These are phyloP conservation scores for Sciaenops ocellatus DNA, from an alignment of 2,797 vertebrate species.

Conservation along the genomic window DNA sequence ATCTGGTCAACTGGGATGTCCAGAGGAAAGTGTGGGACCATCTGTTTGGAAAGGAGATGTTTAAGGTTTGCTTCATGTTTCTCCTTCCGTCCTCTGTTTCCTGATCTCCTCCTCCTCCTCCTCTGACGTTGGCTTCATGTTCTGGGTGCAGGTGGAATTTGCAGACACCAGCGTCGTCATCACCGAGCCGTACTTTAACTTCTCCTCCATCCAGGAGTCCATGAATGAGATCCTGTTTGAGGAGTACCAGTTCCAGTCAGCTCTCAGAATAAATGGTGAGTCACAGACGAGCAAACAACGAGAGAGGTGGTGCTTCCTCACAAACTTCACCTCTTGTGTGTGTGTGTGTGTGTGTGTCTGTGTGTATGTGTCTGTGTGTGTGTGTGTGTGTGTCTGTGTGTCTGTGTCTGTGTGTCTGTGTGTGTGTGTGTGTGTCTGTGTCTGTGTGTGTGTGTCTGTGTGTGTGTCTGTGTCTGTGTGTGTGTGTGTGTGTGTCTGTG, in stretches of 20 bases:
- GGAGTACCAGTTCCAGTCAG: constrained; percentile 98
- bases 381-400: background rate
- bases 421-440: background rate
- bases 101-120: background rate
- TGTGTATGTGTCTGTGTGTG: background rate
- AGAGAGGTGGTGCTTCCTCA: too few species aligned
- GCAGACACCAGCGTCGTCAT: constrained; percentile 95
- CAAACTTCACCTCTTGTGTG: too few species aligned
- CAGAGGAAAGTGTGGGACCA: constrained; percentile 99
- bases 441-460: background rate
- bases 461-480: background rate
- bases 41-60: constrained; percentile 99
- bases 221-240: constrained; percentile 99
- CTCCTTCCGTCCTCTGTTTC: fast-evolving
- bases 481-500: too few species aligned
- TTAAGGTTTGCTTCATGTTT: constrained; percentile 87
- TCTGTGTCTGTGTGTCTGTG: background rate
- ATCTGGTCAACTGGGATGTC: constrained; percentile 99
- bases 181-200: constrained; percentile 98
- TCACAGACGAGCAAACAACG: constrained; percentile 10
- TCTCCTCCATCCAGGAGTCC: constrained; percentile 97
- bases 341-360: too few species aligned
- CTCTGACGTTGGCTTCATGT: background rate
- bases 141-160: constrained; percentile 92
- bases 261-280: constrained; percentile 93